Evolutionary conservation across 2,888 invertebrate species (phyloP), one percentile per base, ranked within the genome.

Genomic region (Drosophila affinis): DNA sequence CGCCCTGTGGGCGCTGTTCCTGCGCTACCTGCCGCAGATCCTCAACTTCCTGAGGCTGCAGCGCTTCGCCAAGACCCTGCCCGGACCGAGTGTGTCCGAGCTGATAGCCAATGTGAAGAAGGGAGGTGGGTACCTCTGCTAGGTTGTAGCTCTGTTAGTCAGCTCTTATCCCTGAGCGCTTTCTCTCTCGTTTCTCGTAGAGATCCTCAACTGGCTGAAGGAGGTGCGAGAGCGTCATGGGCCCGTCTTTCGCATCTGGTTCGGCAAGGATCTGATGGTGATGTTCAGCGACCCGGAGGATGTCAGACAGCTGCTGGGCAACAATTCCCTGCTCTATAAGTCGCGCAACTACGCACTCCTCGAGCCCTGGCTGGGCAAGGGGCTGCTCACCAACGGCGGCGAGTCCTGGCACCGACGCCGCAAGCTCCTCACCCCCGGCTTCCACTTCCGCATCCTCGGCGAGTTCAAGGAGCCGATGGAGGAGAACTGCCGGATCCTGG

Each of bases 381-480:
- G 92, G 0, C 79, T 92, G 4, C 77, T 92, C 0, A 91, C 92
- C 1, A 91, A 86, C 72, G 86, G 89, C 10, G 91, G 91, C 18
- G 90, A 91, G 17, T 93, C 93, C 90, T 97, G 96, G 96, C 94
- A 93, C 81, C 92, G 92, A 0, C 93, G 95, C n/a, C 93, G 96
- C 54, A 96, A 95, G 91, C 93, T 96, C 68, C 89, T 97, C 58
- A 96, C 96, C 0, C 96, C 96, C 0, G 94, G 96, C 0, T 97
- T 96, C 90, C 97, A 97, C 90, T 96, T 96, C 90, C 95, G 95
- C 81, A 96, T 96, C 65, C 92, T 97, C 45, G 94, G 95, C 87
- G 94, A 95, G 81, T 96, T 96, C 90, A 91, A 96, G 52, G 94
- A 94, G 1, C 94, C 95, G 0, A 96, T 96, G 91, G 94, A 96